A percentile compares a stretch with the other conserved stretches of the same genome.
These are phyloP conservation scores for Microctonus hyperodae DNA, from an alignment of 2,888 invertebrate genomes.

Conservation along the genomic window DNA sequence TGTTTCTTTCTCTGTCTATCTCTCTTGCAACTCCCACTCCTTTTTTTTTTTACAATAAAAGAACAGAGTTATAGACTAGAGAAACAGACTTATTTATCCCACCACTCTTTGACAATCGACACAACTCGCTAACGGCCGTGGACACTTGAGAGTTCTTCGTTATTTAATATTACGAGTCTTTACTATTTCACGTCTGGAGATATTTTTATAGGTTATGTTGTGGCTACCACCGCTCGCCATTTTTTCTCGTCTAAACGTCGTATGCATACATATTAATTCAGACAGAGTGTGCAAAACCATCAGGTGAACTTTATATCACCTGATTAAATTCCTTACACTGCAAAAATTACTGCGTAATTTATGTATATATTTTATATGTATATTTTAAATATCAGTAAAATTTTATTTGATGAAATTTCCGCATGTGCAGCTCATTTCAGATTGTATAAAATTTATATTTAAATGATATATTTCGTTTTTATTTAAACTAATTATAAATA, in stretches of 20 bases:
- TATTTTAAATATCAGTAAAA: too few relatives aligned
- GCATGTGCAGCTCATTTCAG: not conserved
- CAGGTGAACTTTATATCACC: conserved; percentile 7
- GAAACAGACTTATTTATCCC: not conserved
- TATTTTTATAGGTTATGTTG: too few relatives aligned
- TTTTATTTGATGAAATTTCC: not conserved
- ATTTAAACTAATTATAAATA: not conserved
- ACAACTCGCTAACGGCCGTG: too few relatives aligned
- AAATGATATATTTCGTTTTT: not conserved
- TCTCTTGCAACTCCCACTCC: not conserved
- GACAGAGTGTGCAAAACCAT: conserved; percentile 1
- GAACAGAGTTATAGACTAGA: not conserved
- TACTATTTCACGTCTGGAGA: too few relatives aligned
- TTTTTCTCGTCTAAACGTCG: too few relatives aligned
- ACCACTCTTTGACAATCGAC: too few relatives aligned
- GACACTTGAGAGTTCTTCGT: too few relatives aligned
- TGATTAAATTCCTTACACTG: not conserved
- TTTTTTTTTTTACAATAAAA: not conserved
- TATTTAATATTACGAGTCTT: too few relatives aligned
- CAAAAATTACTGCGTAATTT: too few relatives aligned
- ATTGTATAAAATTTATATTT: not conserved
- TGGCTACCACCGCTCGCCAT: too few relatives aligned
- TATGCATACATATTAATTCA: too few relatives aligned
- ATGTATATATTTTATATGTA: too few relatives aligned
- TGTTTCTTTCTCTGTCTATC: not conserved